Evolutionary conservation across 1,140 invertebrate species (phyloP), one percentile per base, ranked within the genome.

Genomic region (Dendrolimus kikuchii): DNA sequence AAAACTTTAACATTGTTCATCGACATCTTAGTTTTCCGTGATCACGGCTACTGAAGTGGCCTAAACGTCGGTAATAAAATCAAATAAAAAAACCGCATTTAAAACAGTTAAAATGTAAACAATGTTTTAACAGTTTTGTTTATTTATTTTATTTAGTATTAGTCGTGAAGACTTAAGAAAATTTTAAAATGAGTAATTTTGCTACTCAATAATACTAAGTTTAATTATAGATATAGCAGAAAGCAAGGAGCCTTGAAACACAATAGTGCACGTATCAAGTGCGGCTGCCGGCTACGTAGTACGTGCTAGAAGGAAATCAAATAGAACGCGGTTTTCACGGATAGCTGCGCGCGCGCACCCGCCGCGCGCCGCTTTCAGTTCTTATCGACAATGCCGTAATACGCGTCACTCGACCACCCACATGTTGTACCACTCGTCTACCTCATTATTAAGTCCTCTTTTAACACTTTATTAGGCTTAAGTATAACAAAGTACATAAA

Each of bases 271-370:
- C 5, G 7, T 44, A 9, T 46, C n/a, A 47, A 47, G 40, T 23
- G 46, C 23, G 36, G 23, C 7, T 37, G 40, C 40, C 41, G 41
- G 23, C 23, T 23, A 23, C 23, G 9, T n/a, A 38, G 47, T 41
- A 42, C 48, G 49, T 38, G 6, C 37, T 40, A 39, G 38, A 44
- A 53, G 50, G 44, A 57, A 53, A 53, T 53, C 42, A 47, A n/a
- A 54, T 10, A 50, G 47, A 47, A 47, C 44, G 40, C 39, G 43
- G 37, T 6, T 46, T 58, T 58, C 56, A 58, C 47, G 47, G 53
- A 47, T n/a, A 37, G 56, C 10, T 58, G 46, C 46, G 56, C 47
- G 23, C 47, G 51, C 55, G 49, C 40, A 44, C 50, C n/a, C 42
- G 9, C 46, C 40, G 8, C 46, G 46, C 46, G 45, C 41, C 53